These are phyloP conservation scores for Temnothorax rugatulus DNA, from an alignment of 2,888 invertebrate species.

Conservation along the genomic window DNA sequence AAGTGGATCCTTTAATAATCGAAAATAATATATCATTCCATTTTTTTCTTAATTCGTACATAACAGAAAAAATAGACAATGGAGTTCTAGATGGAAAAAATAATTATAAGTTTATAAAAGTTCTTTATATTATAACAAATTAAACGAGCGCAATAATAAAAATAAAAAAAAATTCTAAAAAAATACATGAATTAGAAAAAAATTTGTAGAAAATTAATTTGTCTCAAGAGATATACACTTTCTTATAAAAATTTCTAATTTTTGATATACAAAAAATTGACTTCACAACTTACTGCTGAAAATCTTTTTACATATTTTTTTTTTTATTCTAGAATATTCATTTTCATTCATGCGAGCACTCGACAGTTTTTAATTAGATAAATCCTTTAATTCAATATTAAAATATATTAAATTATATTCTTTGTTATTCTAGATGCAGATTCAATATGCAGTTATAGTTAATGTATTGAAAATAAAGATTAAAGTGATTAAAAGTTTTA, in stretches of 20 bases:
- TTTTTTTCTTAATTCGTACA: background rate
- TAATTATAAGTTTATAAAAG: background rate
- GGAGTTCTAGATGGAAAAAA: background rate
- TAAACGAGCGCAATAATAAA: background rate
- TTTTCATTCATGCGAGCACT: background rate
- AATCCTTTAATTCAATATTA: background rate
- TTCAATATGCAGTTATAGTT: background rate
- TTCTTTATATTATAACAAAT: background rate
- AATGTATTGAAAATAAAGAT: background rate
- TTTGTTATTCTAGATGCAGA: background rate
- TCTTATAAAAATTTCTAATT: background rate
- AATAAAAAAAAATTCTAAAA: background rate
- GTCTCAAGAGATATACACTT: background rate
- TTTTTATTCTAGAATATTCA: background rate
- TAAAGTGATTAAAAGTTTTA: background rate
- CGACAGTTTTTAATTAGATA: background rate
- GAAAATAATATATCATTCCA: conserved; percentile 9
- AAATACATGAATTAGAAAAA: background rate
- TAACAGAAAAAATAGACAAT: background rate
- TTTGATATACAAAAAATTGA: background rate
- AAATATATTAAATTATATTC: conserved; percentile 1
- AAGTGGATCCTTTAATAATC: conserved; percentile 17
- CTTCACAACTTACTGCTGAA: background rate
- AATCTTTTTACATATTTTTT: background rate
- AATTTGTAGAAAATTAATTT: background rate